Percentiles rank a stretch among this genome's conserved stretches.
Evolutionary conservation across 2,113 vertebrate genomes (phyloP).

Genomic region (Ellobius talpinus): DNA sequence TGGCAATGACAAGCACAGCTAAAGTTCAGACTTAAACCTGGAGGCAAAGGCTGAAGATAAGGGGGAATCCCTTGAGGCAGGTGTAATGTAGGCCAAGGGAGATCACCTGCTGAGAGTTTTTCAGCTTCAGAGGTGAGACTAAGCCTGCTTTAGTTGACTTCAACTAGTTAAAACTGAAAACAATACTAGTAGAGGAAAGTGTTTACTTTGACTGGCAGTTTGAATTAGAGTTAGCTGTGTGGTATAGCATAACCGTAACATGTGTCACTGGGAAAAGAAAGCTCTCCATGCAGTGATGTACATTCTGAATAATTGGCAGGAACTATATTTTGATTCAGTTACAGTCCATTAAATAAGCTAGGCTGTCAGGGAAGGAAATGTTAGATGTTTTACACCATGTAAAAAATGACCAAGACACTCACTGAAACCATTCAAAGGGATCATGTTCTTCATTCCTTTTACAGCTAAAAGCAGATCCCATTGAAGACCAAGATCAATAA

Average conservation of each 20-base stretch:
- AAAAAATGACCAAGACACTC: constrained; percentile 74
- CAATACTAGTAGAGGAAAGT: background rate
- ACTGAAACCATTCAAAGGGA: constrained; percentile 35
- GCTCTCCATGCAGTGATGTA: background rate
- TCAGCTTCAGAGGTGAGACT: constrained; percentile 32
- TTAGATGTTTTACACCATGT: constrained; percentile 61
- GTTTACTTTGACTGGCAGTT: background rate
- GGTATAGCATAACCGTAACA: constrained; percentile 48
- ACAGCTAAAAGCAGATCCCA: background rate
- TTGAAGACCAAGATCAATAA: constrained; percentile 13
- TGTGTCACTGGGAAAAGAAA: background rate
- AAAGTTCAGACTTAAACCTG: constrained; percentile 59
- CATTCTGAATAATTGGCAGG: constrained; percentile 65
- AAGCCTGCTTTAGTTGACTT: constrained; percentile 52
- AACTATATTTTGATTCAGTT: constrained; percentile 82
- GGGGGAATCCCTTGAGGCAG: constrained; percentile 62
- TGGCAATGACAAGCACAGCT: constrained; percentile 73
- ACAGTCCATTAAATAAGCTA: constrained; percentile 84
- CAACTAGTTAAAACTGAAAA: constrained; percentile 30
- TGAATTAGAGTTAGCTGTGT: constrained; percentile 45
- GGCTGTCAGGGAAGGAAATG: constrained; percentile 75
- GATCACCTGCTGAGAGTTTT: constrained; percentile 50
- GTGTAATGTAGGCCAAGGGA: constrained; percentile 40
- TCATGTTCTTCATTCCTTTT: background rate
- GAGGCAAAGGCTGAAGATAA: constrained; percentile 45